A percentile compares a stretch with the other conserved stretches of the same genome.
Evolutionary conservation across 1,140 invertebrate species (phyloP).

Genomic region (Contarinia nasturtii): DNA sequence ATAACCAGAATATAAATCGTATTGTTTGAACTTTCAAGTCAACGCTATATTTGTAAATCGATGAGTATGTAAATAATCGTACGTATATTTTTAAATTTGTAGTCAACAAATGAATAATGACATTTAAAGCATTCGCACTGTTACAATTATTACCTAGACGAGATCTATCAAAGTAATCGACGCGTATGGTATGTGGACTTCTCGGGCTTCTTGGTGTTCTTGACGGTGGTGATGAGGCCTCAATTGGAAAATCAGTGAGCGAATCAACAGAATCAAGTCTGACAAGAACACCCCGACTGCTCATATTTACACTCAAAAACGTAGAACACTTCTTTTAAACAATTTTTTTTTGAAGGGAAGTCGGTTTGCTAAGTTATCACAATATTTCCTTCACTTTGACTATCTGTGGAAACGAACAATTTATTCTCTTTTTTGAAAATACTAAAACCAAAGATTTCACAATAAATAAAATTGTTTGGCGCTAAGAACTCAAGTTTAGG

Average conservation of each 20-base stretch:
- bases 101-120: no score
- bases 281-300: conserved; percentile 5
- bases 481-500: no score
- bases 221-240: background rate
- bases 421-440: background rate
- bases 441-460: background rate
- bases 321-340: no score
- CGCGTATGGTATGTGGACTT: background rate
- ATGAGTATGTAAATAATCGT: no score
- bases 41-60: no score
- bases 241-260: background rate
- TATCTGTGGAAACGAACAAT: background rate
- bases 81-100: no score
- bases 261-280: conserved; percentile 4
- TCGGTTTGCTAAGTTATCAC: background rate
- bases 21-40: no score
- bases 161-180: background rate
- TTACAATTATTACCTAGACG: background rate
- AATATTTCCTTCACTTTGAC: background rate
- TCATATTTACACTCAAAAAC: conserved; percentile 5
- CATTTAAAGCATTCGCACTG: no score
- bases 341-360: no score
- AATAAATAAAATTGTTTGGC: background rate
- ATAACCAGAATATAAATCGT: no score
- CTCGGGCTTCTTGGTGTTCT: background rate